Evolutionary conservation across 2,797 vertebrate species (phyloP), one percentile per base, ranked within the genome.

Genomic region (Miichthys miiuy): DNA sequence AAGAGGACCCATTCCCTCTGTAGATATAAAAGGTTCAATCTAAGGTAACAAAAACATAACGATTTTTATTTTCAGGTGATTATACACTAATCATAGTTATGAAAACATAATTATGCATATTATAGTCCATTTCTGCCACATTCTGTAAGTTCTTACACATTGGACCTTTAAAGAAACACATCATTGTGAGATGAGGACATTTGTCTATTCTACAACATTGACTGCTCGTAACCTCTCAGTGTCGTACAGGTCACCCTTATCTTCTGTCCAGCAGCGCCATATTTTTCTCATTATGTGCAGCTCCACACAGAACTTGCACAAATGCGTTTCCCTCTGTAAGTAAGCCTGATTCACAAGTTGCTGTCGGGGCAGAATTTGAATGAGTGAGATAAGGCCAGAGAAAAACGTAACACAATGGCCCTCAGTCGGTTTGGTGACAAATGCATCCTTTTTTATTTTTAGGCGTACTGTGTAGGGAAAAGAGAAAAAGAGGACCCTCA

Each of bases 301-400:
- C 84, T 84, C 87, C 69, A 79, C 87, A 79, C 79, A 72, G 79
- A 86, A 77, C 62, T 77, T 80, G 82, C 67, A 83, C 81, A 85
- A 90, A 91, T 81, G 88, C 74, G 83, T 86, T 87, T 81, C 78
- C 81, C 70, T 56, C 73, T 80, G 85, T 80, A 82, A 76, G 84
- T 88, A 87, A 80, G 79, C 83, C 81, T 56, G 82, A 93, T 90
- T 91, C 83, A 79, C 77, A 93, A 94, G 81, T 91, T 94, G 93
- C 92, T 89, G 88, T 84, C 68, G 30, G 86, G 86, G 90, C 90
- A 86, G 89, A 93, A 95, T 93, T 91, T 92, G 86, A 94, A 95
- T 93, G 89, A 86, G 75, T 69, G 72, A 87, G 94, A 95, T 95
- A 94, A 94, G 90, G 83, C 81, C 79, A 80, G 51, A 57, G 61